These are phyloP conservation scores for Drosophila watanabei DNA, from an alignment of 1,140 invertebrate species.

Conservation along the genomic window DNA sequence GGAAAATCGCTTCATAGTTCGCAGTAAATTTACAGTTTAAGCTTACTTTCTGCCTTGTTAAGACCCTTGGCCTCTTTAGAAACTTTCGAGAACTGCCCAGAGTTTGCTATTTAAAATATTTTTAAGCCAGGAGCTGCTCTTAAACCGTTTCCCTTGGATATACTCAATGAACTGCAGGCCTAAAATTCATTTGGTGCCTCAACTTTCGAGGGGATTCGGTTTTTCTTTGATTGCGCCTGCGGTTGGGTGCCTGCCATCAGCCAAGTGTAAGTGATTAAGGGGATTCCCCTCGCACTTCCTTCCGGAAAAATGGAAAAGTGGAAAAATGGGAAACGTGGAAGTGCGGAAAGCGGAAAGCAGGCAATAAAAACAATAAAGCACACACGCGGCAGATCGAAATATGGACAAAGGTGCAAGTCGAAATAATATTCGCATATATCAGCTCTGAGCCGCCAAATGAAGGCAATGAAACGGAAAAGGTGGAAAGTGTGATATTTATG, in stretches of 20 bases:
- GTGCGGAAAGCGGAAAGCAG: constrained; percentile 14
- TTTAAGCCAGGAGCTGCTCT: too few relatives aligned
- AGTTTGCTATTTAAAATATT: constrained; percentile 35
- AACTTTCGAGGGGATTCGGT: constrained; percentile 57
- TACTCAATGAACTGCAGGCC: constrained; percentile 45
- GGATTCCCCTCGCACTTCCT: neutral
- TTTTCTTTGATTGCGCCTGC: constrained; percentile 9
- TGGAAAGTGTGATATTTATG: neutral
- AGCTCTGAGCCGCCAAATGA: constrained; percentile 15
- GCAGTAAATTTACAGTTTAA: neutral
- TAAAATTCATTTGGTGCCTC: constrained; percentile 59
- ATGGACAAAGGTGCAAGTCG: constrained; percentile 44
- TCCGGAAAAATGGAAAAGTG: constrained; percentile 4
- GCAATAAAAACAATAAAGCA: constrained; percentile 34
- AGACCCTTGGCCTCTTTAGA: too few relatives aligned
- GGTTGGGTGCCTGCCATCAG: constrained; percentile 12
- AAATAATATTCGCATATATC: constrained; percentile 22
- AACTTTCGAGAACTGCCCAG: constrained; percentile 3
- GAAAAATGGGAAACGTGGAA: constrained; percentile 1
- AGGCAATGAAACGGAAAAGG: constrained; percentile 63
- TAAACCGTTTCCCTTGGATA: too few relatives aligned
- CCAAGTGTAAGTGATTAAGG: constrained; percentile 74
- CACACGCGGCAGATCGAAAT: constrained; percentile 16
- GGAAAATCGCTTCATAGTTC: neutral
- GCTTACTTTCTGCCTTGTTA: constrained; percentile 2